Percentiles rank a stretch among this genome's conserved stretches.
Conservation (phyloP, 2,888 invertebrate genomes). For the Agrochola lota region DNA sequence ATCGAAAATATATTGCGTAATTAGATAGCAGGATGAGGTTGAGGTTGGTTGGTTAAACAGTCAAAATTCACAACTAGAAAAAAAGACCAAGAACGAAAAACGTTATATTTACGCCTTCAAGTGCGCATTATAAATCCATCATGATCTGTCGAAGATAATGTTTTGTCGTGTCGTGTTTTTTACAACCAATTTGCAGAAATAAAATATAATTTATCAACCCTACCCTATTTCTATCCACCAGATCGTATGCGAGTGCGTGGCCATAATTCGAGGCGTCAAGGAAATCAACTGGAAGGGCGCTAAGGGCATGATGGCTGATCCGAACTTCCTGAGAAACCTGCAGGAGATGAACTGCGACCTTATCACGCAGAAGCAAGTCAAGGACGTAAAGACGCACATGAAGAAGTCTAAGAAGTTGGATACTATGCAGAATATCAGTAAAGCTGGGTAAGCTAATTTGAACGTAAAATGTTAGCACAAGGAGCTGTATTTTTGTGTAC, state of each 20-base stretch:
- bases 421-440: constrained; percentile 95
- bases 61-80: too few relatives aligned
- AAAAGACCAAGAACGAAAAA: too few relatives aligned
- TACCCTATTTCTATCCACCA: constrained; percentile 53
- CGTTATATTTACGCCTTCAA: background rate
- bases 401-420: constrained; percentile 93
- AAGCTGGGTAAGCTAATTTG: constrained; percentile 91
- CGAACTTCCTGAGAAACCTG: constrained; percentile 94
- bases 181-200: background rate
- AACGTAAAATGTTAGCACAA: too few relatives aligned
- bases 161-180: background rate
- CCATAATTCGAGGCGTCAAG: constrained; percentile 95
- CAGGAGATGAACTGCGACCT: constrained; percentile 96
- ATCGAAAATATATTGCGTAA: too few relatives aligned
- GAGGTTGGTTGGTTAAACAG: too few relatives aligned
- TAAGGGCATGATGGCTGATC: constrained; percentile 97
- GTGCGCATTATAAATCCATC: background rate
- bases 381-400: constrained; percentile 93
- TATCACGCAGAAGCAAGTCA: constrained; percentile 93
- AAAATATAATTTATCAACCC: background rate
- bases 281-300: constrained; percentile 98
- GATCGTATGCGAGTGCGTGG: constrained; percentile 97
- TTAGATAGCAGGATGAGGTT: too few relatives aligned
- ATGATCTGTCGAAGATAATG: too few relatives aligned
- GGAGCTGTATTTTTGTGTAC: background rate